A percentile compares a stretch with the other conserved stretches of the same genome.
Evolutionary conservation across 2,888 invertebrate genomes (phyloP).

Genomic region (Protodeltote pygarga): DNA sequence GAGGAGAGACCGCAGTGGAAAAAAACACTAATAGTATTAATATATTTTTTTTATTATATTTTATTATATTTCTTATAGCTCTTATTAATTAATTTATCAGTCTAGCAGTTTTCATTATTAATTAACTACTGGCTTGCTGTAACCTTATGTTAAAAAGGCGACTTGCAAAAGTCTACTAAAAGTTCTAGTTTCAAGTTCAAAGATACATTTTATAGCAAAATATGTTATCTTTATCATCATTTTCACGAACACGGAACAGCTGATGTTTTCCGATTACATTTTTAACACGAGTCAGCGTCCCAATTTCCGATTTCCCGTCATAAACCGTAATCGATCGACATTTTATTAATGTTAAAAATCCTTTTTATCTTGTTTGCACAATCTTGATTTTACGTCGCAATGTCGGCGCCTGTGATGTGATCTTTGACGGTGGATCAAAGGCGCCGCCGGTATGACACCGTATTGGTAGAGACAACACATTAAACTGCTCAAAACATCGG

Average conservation of each 20-base stretch:
- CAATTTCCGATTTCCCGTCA: slow-evolving; percentile 55
- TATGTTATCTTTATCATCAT: no score
- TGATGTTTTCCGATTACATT: slow-evolving; percentile 22
- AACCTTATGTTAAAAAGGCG: no score
- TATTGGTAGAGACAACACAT: slow-evolving; percentile 84
- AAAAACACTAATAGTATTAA: no score
- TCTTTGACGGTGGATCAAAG: slow-evolving; percentile 78
- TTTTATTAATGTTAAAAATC: slow-evolving; percentile 49
- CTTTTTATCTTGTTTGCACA: slow-evolving; percentile 60
- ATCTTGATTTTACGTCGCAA: slow-evolving; percentile 56
- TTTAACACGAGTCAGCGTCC: slow-evolving; percentile 30
- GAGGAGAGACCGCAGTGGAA: no score
- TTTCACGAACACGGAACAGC: slow-evolving; percentile 26
- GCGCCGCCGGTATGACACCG: slow-evolving; percentile 71
- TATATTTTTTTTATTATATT: no score
- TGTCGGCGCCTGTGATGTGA: slow-evolving; percentile 56
- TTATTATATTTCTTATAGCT: no score
- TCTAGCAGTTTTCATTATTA: no score
- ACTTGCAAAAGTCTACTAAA: no score
- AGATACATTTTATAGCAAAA: no score
- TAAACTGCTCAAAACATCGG: slow-evolving; percentile 60
- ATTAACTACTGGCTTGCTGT: no score
- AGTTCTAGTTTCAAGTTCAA: no score
- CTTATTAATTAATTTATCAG: no score
- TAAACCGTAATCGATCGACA: slow-evolving; percentile 58